These are phyloP conservation scores for Melanerpes formicivorus DNA, from an alignment of 2,113 vertebrate species.

Conservation along the genomic window DNA sequence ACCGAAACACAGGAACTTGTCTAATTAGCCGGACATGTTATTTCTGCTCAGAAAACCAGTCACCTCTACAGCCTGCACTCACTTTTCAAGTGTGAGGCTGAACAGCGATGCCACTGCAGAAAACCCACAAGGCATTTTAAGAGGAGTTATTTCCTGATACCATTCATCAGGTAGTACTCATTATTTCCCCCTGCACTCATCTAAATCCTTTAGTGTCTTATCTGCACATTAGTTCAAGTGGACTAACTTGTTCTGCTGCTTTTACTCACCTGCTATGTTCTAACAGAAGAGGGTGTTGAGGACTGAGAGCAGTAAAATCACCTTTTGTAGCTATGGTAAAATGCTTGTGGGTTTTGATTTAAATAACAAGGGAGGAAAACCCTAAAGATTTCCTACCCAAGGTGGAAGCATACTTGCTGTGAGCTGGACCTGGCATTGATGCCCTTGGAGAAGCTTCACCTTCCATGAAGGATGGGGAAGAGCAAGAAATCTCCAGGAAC, in stretches of 20 bases:
- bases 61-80: neutral
- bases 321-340: neutral
- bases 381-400: neutral
- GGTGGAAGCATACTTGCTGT: fast-evolving
- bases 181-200: constrained; percentile 8
- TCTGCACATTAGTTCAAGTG: neutral
- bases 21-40: neutral
- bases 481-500: neutral
- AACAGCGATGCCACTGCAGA: neutral
- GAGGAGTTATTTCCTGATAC: constrained; percentile 49
- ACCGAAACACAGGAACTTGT: neutral
- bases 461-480: neutral
- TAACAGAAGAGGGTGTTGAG: neutral
- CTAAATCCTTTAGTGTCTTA: neutral
- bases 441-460: neutral
- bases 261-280: neutral
- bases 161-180: neutral
- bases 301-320: neutral
- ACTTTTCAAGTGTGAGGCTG: neutral
- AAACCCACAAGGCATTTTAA: constrained; percentile 14
- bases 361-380: neutral
- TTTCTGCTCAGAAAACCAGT: neutral
- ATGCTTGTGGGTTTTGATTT: neutral
- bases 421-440: neutral
- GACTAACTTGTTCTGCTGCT: neutral